Evolutionary conservation across 2,888 invertebrate species (phyloP).

Genomic region (Gisinianus flammeolus): DNA sequence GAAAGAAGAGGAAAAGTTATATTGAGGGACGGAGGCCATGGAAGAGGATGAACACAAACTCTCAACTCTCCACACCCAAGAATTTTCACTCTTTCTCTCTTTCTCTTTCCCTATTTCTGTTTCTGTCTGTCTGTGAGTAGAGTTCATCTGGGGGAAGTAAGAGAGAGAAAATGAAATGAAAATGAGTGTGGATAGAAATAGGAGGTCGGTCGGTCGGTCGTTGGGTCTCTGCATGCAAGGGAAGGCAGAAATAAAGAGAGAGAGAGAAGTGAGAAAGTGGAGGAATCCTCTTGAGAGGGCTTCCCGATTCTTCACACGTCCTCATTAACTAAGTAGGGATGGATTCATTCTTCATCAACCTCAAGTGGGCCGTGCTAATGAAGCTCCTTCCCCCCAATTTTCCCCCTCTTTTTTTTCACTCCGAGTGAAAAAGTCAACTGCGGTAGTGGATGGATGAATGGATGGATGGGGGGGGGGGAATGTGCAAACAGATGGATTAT

Average conservation of each 20-base stretch:
- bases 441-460: too few species aligned
- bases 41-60: neutral
- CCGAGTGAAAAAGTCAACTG: neutral
- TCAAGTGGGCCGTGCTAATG: conserved; percentile 39
- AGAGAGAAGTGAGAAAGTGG: conserved; percentile 21
- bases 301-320: conserved; percentile 36
- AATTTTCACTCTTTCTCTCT: too few species aligned
- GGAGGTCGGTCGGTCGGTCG: neutral
- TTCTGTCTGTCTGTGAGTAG: too few species aligned
- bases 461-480: too few species aligned
- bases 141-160: conserved; percentile 34
- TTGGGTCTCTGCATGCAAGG: neutral
- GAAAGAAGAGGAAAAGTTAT: conserved; percentile 5
- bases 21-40: conserved; percentile 36
- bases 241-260: conserved; percentile 20
- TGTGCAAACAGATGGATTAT: too few species aligned
- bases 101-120: too few species aligned
- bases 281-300: conserved; percentile 31
- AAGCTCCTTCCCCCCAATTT: conserved; percentile 20
- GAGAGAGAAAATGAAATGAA: conserved; percentile 19
- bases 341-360: conserved; percentile 41
- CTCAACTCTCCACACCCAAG: too few species aligned
- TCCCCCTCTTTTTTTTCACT: neutral
- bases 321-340: conserved; percentile 38
- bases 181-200: neutral